These are phyloP conservation scores for Echinometra lucunter DNA, from an alignment of 53 echinoderm and acorn worm genomes.

Conservation along the genomic window DNA sequence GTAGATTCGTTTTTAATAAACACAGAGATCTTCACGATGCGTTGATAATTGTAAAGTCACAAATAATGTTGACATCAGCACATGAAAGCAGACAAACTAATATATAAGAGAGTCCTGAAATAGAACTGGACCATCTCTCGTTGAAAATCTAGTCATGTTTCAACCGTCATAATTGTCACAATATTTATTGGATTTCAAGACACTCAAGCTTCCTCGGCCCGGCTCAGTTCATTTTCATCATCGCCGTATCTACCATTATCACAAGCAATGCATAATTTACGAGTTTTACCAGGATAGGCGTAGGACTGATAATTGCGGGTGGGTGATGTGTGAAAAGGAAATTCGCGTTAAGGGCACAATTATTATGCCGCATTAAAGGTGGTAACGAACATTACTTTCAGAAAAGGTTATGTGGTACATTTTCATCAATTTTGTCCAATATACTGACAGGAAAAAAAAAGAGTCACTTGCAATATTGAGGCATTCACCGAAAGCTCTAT, in stretches of 20 bases:
- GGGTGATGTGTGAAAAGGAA: constrained; percentile 11
- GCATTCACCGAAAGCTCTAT: too few relatives aligned
- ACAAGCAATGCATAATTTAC: constrained; percentile 12
- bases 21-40: not conserved
- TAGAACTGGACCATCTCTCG: too few relatives aligned
- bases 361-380: not conserved
- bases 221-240: not conserved
- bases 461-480: too few relatives aligned
- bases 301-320: not conserved
- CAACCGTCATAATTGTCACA: not conserved
- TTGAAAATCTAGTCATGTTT: not conserved
- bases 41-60: not conserved
- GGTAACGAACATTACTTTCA: not conserved
- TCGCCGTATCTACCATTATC: not conserved
- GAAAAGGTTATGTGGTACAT: not conserved
- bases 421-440: not conserved
- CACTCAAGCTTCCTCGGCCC: not conserved
- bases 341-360: constrained; percentile 5
- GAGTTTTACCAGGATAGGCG: not conserved
- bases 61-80: not conserved
- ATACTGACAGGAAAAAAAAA: too few relatives aligned
- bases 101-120: not conserved
- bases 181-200: not conserved
- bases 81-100: not conserved
- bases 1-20: too few relatives aligned